Conservation (phyloP, 2,888 invertebrate genomes). For the Eurytoma adleriae region DNA sequence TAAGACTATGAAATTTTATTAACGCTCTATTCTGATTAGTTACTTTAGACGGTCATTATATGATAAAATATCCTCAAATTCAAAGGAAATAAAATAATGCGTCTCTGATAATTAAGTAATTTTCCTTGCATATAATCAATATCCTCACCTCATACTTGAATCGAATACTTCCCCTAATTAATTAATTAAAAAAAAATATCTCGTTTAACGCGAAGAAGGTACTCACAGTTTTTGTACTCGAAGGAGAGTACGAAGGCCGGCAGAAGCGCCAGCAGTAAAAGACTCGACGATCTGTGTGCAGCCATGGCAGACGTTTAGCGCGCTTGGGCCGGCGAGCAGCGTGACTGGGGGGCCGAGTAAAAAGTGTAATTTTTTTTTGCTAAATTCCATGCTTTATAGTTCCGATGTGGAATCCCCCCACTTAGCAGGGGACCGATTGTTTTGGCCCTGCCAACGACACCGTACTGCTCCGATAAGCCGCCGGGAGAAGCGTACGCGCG, state of each 20-base stretch:
- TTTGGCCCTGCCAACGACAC: background rate
- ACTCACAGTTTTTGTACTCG: conserved; percentile 70
- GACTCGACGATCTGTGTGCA: background rate
- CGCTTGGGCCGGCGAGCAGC: conserved; percentile 58
- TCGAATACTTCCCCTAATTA: too few relatives aligned
- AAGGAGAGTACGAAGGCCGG: conserved; percentile 40
- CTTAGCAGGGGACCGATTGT: background rate
- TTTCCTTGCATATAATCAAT: too few relatives aligned
- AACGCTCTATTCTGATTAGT: too few relatives aligned
- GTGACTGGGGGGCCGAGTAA: conserved; percentile 62
- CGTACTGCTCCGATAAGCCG: background rate
- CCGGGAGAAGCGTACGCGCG: conserved; percentile 46
- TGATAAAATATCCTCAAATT: too few relatives aligned
- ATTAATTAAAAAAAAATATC: too few relatives aligned
- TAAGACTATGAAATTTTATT: too few relatives aligned
- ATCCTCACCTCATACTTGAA: too few relatives aligned
- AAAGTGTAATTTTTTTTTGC: conserved; percentile 66
- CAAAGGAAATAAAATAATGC: too few relatives aligned
- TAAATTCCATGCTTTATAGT: conserved; percentile 70
- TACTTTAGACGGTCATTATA: too few relatives aligned
- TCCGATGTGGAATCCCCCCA: conserved; percentile 31
- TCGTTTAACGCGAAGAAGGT: conserved; percentile 8
- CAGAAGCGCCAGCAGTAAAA: background rate
- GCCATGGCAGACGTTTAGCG: conserved; percentile 9
- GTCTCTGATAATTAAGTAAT: too few relatives aligned